Conservation (phyloP, 53 echinoderm and acorn worm species). For the Pentamera pediparva region DNA sequence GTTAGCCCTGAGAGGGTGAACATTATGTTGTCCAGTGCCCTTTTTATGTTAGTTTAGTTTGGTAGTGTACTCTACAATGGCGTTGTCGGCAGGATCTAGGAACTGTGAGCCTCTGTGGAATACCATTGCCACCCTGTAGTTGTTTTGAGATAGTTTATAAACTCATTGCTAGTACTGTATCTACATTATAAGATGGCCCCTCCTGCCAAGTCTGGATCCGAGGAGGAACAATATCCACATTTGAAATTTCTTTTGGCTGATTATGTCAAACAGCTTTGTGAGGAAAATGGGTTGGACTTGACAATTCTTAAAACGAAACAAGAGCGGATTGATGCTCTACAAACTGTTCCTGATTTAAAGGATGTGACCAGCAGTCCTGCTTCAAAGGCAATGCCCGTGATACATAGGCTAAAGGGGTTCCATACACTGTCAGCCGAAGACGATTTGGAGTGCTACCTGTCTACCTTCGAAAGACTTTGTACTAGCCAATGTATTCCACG, state of each 20-base stretch:
- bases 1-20: too few relatives aligned
- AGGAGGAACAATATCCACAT: not conserved
- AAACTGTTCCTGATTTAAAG: not conserved
- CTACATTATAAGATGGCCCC: not conserved
- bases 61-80: not conserved
- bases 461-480: slow-evolving; percentile 47
- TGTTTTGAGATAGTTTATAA: too few relatives aligned
- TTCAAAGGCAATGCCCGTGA: not conserved
- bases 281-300: not conserved
- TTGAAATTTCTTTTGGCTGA: not conserved
- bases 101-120: not conserved
- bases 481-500: not conserved
- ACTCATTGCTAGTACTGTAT: not conserved
- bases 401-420: slow-evolving; percentile 27
- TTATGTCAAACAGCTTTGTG: slow-evolving; percentile 16
- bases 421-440: slow-evolving; percentile 45
- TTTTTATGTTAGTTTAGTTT: not conserved
- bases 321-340: not conserved
- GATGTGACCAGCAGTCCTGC: not conserved
- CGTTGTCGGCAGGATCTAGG: not conserved
- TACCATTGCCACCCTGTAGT: not conserved
- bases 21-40: not conserved
- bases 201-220: not conserved
- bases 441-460: slow-evolving; percentile 43
- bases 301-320: not conserved